A percentile compares a stretch with the other conserved stretches of the same genome.
Evolutionary conservation across 2,113 vertebrate species (phyloP).

Genomic region (Plectropomus leopardus): DNA sequence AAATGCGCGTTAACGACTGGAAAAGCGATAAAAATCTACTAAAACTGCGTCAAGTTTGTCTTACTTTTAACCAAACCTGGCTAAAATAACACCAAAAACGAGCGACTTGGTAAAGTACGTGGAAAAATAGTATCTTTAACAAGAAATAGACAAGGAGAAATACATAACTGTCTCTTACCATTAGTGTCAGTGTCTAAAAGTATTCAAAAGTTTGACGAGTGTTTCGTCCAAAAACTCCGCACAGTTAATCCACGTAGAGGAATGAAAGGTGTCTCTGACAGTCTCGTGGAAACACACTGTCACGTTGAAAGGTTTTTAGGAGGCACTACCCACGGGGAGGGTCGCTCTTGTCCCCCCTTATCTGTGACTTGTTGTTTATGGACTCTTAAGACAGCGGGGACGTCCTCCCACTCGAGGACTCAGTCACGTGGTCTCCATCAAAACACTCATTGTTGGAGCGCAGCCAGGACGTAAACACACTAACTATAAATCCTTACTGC

Average conservation of each 20-base stretch:
- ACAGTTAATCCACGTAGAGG: neutral
- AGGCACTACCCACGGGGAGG: slow-evolving; percentile 28
- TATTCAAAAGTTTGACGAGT: neutral
- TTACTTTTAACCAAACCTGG: too few relatives aligned
- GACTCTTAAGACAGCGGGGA: slow-evolving; percentile 28
- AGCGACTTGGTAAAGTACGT: too few relatives aligned
- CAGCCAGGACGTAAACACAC: slow-evolving; percentile 16
- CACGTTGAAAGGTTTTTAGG: slow-evolving; percentile 19
- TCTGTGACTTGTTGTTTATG: slow-evolving; percentile 71
- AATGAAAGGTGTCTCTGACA: slow-evolving; percentile 5
- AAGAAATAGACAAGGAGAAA: neutral
- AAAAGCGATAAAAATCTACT: neutral
- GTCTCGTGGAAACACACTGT: slow-evolving; percentile 27
- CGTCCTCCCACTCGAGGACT: slow-evolving; percentile 51
- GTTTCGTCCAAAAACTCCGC: neutral
- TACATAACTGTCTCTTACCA: slow-evolving; percentile 59
- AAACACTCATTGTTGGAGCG: slow-evolving; percentile 61
- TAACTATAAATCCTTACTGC: neutral
- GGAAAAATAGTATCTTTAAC: too few relatives aligned
- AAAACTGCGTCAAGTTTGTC: neutral
- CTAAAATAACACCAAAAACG: too few relatives aligned
- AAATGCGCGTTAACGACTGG: neutral
- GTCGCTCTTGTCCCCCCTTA: slow-evolving; percentile 10
- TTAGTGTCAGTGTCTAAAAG: slow-evolving; percentile 26
- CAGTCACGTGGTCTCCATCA: slow-evolving; percentile 72